phyloP scores from a whole-genome alignment of 2,113 vertebrate genomes.

The Piprites chloris region DNA sequence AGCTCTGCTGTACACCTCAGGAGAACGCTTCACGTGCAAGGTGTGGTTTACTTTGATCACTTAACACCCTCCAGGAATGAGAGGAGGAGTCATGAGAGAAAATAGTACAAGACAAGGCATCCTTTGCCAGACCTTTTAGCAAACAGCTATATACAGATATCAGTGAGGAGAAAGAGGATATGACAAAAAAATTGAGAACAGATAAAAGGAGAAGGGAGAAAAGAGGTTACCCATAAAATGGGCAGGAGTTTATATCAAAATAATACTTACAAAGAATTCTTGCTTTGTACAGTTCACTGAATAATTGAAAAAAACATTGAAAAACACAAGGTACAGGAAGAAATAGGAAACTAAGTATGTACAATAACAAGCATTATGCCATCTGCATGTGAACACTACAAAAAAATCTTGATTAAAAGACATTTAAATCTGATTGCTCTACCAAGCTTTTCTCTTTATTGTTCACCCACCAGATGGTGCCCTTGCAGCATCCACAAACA shows the following conservation, averaged over 20 bases:
- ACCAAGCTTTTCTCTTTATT: neutral
- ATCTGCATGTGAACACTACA: neutral
- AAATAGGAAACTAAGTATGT: neutral
- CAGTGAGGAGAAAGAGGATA: neutral
- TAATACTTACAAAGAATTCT: neutral
- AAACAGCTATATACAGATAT: neutral
- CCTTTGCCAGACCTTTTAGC: neutral
- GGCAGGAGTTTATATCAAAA: neutral
- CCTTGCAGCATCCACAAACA: neutral
- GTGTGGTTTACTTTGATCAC: neutral
- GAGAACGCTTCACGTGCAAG: neutral
- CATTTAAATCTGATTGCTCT: fast-evolving
- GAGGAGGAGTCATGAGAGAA: neutral
- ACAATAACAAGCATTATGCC: neutral
- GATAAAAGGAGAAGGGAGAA: fast-evolving
- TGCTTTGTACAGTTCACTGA: neutral
- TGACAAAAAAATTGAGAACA: neutral
- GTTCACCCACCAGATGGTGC: constrained; percentile 48
- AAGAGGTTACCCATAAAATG: neutral
- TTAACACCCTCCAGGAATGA: neutral
- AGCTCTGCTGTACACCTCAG: neutral
- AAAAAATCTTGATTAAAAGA: neutral
- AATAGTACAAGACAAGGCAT: fast-evolving
- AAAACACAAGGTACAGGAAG: neutral
- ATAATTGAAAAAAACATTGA: neutral